Evolutionary conservation across 2,888 invertebrate genomes (phyloP).

Genomic region (Sesia apiformis): DNA sequence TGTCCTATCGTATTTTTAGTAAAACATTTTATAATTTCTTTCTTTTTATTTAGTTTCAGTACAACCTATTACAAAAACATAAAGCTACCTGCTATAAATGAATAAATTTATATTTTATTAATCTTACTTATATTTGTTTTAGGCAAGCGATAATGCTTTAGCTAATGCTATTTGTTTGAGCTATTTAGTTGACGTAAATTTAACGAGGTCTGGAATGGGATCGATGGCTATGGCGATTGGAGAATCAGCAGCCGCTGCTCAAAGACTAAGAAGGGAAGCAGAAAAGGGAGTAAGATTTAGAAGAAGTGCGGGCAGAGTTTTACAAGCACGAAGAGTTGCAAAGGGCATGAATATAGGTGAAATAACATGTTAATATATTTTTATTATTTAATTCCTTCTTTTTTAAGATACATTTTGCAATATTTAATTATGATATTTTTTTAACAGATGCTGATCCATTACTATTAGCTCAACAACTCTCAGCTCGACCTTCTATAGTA

Average conservation of each 20-base stretch:
- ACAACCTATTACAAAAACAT: not conserved
- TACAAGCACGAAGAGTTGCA: slow-evolving; percentile 59
- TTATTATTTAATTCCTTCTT: not conserved
- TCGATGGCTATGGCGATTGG: slow-evolving; percentile 54
- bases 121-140: slow-evolving; percentile 14
- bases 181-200: slow-evolving; percentile 56
- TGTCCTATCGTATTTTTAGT: not conserved
- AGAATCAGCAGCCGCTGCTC: slow-evolving; percentile 61
- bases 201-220: slow-evolving; percentile 65
- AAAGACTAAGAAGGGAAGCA: slow-evolving; percentile 56
- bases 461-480: slow-evolving; percentile 60
- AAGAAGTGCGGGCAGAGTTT: slow-evolving; percentile 58
- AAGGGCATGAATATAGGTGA: slow-evolving; percentile 66
- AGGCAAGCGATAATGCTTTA: slow-evolving; percentile 52
- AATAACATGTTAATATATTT: not conserved
- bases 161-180: slow-evolving; percentile 65
- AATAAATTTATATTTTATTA: not conserved
- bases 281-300: slow-evolving; percentile 61
- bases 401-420: not conserved
- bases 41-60: not conserved
- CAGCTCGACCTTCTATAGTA: slow-evolving; percentile 66
- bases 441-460: slow-evolving; percentile 57
- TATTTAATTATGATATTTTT: no score
- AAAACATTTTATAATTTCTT: not conserved
- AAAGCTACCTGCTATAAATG: not conserved